A percentile compares a stretch with the other conserved stretches of the same genome.
Conservation (phyloP, 64 coral and sea anemone genomes). For the Catalaphyllia jardinei region DNA sequence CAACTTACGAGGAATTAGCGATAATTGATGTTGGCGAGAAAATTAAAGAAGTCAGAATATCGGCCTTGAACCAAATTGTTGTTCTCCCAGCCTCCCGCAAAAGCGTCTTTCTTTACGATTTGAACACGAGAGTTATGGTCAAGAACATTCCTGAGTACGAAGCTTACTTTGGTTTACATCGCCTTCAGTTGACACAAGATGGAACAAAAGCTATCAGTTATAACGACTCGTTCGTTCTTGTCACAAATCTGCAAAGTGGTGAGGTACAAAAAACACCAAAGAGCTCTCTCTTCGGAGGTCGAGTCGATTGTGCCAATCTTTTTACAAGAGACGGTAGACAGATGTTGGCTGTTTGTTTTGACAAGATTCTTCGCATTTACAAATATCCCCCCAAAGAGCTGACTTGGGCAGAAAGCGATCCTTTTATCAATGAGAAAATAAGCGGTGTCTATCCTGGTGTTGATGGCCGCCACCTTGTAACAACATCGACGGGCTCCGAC, state of each 20-base stretch:
- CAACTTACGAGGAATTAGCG: not conserved
- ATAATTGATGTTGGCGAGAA: not conserved
- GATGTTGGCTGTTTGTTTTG: slow-evolving; percentile 18
- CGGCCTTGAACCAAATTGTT: not conserved
- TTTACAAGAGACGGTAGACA: slow-evolving; percentile 10
- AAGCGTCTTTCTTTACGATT: slow-evolving; percentile 1
- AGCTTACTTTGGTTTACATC: slow-evolving; percentile 1
- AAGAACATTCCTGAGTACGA: not conserved
- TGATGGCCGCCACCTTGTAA: slow-evolving; percentile 30
- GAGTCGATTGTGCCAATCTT: slow-evolving; percentile 24
- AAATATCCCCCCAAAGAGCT: not conserved
- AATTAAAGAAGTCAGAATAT: slow-evolving; percentile 24
- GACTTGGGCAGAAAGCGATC: not conserved
- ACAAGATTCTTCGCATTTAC: slow-evolving; percentile 45
- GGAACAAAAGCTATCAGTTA: slow-evolving; percentile 38
- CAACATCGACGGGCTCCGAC: not conserved
- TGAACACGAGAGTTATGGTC: not conserved
- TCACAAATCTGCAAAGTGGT: not conserved
- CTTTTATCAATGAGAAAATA: not conserved
- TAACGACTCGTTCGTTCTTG: not conserved
- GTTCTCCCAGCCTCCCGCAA: not conserved
- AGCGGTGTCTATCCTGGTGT: slow-evolving; percentile 31
- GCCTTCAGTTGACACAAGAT: slow-evolving; percentile 2
- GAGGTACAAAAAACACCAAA: slow-evolving; percentile 5
- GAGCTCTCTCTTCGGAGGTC: not conserved